A percentile compares a stretch with the other conserved stretches of the same genome.
phyloP scores from a whole-genome alignment of 2,888 invertebrate species.

The Camponotus fellah region DNA sequence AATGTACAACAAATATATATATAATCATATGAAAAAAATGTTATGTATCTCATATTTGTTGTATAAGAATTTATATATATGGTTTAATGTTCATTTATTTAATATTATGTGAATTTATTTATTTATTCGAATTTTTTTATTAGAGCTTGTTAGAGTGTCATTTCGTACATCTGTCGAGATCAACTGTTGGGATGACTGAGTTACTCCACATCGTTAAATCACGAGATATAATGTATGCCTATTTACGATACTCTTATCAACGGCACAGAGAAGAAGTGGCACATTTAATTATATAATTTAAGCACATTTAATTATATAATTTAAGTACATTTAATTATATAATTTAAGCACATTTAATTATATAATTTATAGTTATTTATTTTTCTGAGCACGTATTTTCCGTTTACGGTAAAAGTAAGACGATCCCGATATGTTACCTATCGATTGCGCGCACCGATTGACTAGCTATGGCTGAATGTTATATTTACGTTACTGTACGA shows the following conservation, averaged over 20 bases:
- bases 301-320: not conserved
- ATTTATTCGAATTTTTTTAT: slow-evolving; percentile 10
- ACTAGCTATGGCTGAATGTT: slow-evolving; percentile 43
- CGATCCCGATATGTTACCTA: slow-evolving; percentile 45
- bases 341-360: slow-evolving; percentile 34
- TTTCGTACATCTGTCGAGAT: not conserved
- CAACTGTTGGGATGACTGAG: slow-evolving; percentile 15
- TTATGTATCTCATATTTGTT: slow-evolving; percentile 22
- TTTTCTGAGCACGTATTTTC: slow-evolving; percentile 2
- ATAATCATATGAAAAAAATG: not conserved
- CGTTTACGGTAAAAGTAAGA: slow-evolving; percentile 30
- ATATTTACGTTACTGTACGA: slow-evolving; percentile 44
- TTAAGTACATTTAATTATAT: slow-evolving; percentile 18
- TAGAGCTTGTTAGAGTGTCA: not conserved
- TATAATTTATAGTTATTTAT: slow-evolving; percentile 33
- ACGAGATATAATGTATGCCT: not conserved
- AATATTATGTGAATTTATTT: slow-evolving; percentile 2
- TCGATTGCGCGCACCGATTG: slow-evolving; percentile 31
- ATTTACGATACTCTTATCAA: not conserved
- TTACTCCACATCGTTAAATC: slow-evolving; percentile 10
- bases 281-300: not conserved
- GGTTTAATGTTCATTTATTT: not conserved
- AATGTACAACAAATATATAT: slow-evolving; percentile 22
- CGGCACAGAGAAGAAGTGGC: not conserved
- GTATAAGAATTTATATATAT: not conserved